Evolutionary conservation across 53 echinoderm and acorn worm species (phyloP).

Genomic region (Echinarachnius parma): DNA sequence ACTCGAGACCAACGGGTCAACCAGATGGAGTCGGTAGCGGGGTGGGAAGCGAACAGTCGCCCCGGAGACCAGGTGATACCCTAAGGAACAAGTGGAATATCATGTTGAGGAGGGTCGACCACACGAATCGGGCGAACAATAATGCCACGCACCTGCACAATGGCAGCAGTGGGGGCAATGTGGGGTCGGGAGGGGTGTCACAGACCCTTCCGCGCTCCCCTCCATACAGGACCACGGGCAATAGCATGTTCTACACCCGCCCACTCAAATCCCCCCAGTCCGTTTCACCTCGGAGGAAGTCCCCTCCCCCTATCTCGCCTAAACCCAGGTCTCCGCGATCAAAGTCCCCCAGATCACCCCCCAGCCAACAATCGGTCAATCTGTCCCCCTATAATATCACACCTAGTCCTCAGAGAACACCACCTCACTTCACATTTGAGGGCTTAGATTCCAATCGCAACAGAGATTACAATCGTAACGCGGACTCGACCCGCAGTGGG

Average conservation of each 20-base stretch:
- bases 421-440: slow-evolving; percentile 2
- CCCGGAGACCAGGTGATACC: slow-evolving; percentile 86
- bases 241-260: slow-evolving; percentile 40
- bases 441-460: no score
- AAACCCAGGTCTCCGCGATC: slow-evolving; percentile 4
- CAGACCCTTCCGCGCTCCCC: slow-evolving; percentile 26
- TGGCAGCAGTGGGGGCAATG: slow-evolving; percentile 1
- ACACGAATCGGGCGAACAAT: slow-evolving; percentile 35
- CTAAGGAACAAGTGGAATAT: slow-evolving; percentile 33
- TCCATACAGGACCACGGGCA: slow-evolving; percentile 24
- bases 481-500: neutral
- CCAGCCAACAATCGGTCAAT: no score
- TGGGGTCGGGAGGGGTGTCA: neutral
- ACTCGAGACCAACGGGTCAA: neutral
- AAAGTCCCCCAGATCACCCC: slow-evolving; percentile 6
- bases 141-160: slow-evolving; percentile 49
- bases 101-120: slow-evolving; percentile 26
- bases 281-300: slow-evolving; percentile 11
- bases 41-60: slow-evolving; percentile 68
- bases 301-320: slow-evolving; percentile 11
- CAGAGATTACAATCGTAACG: slow-evolving; percentile 1
- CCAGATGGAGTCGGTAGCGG: slow-evolving; percentile 29
- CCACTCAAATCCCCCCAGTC: slow-evolving; percentile 20
- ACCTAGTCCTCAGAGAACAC: slow-evolving; percentile 3
- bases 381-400: no score